phyloP scores from a whole-genome alignment of 2,113 vertebrate species.

The Salminus brasiliensis region DNA sequence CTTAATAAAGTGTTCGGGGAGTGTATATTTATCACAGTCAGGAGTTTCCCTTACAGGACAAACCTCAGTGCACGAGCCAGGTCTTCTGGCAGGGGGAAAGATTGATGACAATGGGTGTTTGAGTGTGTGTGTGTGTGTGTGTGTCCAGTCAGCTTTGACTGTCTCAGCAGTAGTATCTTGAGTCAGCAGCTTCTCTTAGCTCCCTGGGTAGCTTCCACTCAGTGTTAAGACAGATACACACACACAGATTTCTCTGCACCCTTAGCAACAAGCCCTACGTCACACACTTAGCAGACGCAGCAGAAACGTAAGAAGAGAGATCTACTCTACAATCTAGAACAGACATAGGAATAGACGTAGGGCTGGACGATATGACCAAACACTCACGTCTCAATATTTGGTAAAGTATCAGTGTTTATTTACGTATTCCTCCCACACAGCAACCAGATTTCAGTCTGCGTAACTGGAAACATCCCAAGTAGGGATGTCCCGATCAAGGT shows the following conservation, averaged over 20 bases:
- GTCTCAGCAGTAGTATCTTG: slow-evolving; percentile 5
- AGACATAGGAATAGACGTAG: too few relatives aligned
- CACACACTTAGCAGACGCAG: too few relatives aligned
- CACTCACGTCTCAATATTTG: too few relatives aligned
- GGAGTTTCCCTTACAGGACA: slow-evolving; percentile 17
- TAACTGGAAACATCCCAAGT: too few relatives aligned
- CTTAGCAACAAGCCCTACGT: background rate
- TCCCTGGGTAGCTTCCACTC: slow-evolving; percentile 1
- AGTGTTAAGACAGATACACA: background rate
- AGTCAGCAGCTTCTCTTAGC: slow-evolving; percentile 31
- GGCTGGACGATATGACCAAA: too few relatives aligned
- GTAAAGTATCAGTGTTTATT: too few relatives aligned
- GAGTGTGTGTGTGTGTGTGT: slow-evolving; percentile 10
- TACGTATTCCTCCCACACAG: too few relatives aligned
- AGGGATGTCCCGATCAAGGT: too few relatives aligned
- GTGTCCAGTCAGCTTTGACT: background rate
- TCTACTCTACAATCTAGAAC: too few relatives aligned
- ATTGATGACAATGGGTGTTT: background rate
- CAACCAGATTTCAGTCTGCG: too few relatives aligned
- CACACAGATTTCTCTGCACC: background rate
- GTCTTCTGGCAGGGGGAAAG: background rate
- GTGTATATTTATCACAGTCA: slow-evolving; percentile 10
- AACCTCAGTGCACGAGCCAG: background rate
- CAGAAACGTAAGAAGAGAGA: too few relatives aligned
- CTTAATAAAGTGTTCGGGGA: background rate